phyloP scores from a whole-genome alignment of 2,113 vertebrate species.

The Erythrocercus mccallii region DNA sequence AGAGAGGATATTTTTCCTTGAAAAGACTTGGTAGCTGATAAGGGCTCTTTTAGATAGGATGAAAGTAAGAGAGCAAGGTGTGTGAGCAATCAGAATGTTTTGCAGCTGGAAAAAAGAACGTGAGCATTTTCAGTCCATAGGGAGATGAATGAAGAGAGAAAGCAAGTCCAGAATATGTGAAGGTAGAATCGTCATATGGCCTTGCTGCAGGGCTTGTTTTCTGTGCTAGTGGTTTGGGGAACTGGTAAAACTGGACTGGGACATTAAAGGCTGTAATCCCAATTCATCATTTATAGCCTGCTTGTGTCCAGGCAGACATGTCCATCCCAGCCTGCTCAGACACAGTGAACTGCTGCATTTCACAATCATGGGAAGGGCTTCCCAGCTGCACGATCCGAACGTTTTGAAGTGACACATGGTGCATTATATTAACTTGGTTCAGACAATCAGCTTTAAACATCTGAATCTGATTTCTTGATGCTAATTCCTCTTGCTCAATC shows the following conservation, averaged over 20 bases:
- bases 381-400: constrained; percentile 22
- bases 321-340: constrained; percentile 7
- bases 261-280: background rate
- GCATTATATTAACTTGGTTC: constrained; percentile 51
- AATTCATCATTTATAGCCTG: constrained; percentile 17
- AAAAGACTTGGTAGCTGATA: background rate
- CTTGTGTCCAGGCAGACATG: background rate
- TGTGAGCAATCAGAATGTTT: background rate
- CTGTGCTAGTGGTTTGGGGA: background rate
- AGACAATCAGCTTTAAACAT: constrained; percentile 59
- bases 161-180: background rate
- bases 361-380: constrained; percentile 57
- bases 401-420: constrained; percentile 67
- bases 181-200: background rate
- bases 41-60: background rate
- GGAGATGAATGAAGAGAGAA: background rate
- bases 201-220: background rate
- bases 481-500: constrained; percentile 64
- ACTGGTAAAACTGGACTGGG: background rate
- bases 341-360: background rate
- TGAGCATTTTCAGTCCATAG: background rate
- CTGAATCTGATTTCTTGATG: constrained; percentile 64
- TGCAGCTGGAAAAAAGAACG: fast-evolving
- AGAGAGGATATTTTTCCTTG: background rate
- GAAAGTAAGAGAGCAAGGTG: background rate